phyloP scores from a whole-genome alignment of 2,113 vertebrate species.

The Phrynosoma blainvillii region DNA sequence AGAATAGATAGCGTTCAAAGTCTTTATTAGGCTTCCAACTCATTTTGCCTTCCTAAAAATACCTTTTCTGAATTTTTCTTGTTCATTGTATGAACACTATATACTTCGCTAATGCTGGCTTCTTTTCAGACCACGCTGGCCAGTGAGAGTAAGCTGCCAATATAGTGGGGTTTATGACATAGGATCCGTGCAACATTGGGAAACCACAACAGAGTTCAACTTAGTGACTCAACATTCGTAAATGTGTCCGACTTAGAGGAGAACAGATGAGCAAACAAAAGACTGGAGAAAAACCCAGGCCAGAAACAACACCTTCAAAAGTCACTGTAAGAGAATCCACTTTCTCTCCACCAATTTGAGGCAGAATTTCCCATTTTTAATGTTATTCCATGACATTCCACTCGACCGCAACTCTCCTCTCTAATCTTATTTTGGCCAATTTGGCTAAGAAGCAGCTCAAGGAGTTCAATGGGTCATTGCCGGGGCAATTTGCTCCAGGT shows the following conservation, averaged over 20 bases:
- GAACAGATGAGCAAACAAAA: not conserved
- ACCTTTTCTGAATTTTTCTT: not conserved
- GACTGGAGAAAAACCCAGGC: not conserved
- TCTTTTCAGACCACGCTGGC: not conserved
- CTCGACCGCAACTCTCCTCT: not conserved
- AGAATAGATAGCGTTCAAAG: not conserved
- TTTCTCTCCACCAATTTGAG: no score
- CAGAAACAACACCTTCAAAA: not conserved
- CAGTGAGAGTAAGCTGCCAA: not conserved
- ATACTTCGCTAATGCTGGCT: not conserved
- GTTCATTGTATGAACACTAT: rapidly evolving
- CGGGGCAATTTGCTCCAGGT: not conserved
- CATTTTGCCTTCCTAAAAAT: not conserved
- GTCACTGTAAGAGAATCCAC: not conserved
- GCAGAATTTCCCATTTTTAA: not conserved
- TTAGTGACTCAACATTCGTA: not conserved
- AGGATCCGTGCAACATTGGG: not conserved
- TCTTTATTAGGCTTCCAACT: rapidly evolving
- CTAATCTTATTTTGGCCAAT: not conserved
- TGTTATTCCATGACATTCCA: not conserved
- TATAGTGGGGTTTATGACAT: not conserved
- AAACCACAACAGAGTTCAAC: slow-evolving; percentile 16
- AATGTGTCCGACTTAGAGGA: not conserved
- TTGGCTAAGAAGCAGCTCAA: not conserved
- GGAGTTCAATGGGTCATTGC: not conserved